Evolutionary conservation across 2,888 invertebrate genomes (phyloP), one percentile per base, ranked within the genome.

Genomic region (Caradrina kadenii): DNA sequence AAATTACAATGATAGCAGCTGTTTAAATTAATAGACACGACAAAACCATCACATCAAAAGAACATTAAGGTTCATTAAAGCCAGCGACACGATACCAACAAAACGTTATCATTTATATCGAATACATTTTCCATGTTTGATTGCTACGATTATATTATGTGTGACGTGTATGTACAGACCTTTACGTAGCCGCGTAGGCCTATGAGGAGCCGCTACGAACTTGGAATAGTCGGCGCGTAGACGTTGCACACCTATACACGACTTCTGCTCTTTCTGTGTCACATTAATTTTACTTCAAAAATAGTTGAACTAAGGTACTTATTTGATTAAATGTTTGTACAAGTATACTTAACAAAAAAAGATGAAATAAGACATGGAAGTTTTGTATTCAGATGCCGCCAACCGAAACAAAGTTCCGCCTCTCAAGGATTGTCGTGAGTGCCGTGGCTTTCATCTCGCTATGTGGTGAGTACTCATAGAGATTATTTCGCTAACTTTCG

Each of bases 401-500:
- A 75, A 76, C 63, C 64, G 80, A 76, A 75, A 64, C 69, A 79
- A 89, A 91, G 84, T 89, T 90, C 76, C 82, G 84, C 76, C 72
- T 86, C 76, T 73, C 84, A 78, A 85, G 84, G 82, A 83, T 88
- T 83, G 82, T 90, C 74, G 77, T 88, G 73, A 82, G 89, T 80
- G 81, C 83, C 83, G 87, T 89, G 86, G 86, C 90, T 82, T 89
- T 94, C 90, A 90, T 94, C 88, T 90, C 90, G 81, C 87, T 94
- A 87, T 93, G 92, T 92, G 94, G 94, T 95, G 88, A 94, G 94
- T 93, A 84, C 79, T 84, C 71, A 74, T 80, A 81, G 73, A 87
- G 80, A 89, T 90, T 89, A 89, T 88, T 87, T 87, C 67, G 76
- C 84, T 64, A 87, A 88, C 84, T 89, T 88, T 84, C 83, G 70